Conservation (phyloP, 2,113 vertebrate species). For the Euleptes europaea region DNA sequence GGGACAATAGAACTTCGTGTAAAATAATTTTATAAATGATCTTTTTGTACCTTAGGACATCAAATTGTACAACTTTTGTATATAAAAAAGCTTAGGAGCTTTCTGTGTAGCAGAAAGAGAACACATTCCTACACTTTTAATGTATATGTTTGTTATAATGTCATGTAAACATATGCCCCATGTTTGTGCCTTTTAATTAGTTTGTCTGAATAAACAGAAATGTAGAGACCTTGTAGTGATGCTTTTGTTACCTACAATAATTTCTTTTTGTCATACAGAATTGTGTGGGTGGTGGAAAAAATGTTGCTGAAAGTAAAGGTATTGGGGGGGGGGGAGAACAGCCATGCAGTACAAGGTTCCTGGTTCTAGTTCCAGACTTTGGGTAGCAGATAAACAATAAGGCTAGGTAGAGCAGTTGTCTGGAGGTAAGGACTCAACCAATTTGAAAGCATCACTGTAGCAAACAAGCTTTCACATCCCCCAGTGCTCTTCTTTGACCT, state of each 20-base stretch:
- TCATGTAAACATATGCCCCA: slow-evolving; percentile 97
- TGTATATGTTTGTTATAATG: slow-evolving; percentile 97
- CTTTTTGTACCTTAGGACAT: slow-evolving; percentile 99
- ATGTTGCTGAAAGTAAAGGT: too few species aligned
- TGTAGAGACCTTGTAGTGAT: slow-evolving; percentile 85
- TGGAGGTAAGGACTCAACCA: too few species aligned
- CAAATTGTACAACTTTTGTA: slow-evolving; percentile 99
- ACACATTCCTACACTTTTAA: slow-evolving; percentile 99
- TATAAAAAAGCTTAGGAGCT: slow-evolving; percentile 95
- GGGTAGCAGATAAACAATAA: too few species aligned
- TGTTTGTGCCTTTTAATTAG: slow-evolving; percentile 99
- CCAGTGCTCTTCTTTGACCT: too few species aligned
- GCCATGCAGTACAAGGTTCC: too few species aligned
- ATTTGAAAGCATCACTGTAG: too few species aligned
- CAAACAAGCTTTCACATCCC: too few species aligned
- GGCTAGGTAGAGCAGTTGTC: too few species aligned
- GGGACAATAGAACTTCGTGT: slow-evolving; percentile 89
- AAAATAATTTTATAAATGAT: slow-evolving; percentile 99
- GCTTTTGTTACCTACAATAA: slow-evolving; percentile 75
- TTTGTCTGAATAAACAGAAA: slow-evolving; percentile 99
- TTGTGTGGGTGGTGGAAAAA: too few species aligned
- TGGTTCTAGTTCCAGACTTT: too few species aligned
- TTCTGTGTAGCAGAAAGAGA: slow-evolving; percentile 98
- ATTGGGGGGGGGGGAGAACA: too few species aligned
- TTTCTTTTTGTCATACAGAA: too few species aligned